Base-by-base conservation (phyloP, 2,113 vertebrate species). In the Lontra canadensis region DNA sequence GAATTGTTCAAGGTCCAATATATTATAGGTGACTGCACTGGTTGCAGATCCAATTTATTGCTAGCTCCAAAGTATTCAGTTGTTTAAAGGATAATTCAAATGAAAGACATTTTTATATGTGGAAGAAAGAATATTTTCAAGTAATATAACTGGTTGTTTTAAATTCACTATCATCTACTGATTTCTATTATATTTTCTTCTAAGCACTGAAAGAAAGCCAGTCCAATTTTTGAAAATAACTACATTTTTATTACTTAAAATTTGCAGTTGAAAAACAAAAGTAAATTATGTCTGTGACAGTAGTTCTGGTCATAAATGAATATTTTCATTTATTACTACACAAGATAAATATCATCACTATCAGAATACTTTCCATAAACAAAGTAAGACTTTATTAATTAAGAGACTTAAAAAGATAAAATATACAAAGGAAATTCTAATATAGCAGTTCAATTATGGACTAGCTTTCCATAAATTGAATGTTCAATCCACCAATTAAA, bases 111-210 rank as follows among this genome's bases (percentile, higher is more conserved):
- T 80, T 91, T 59, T 52, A 49, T 79, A 44, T 47, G 15, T 42
- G 11, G 12, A 39, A 36, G 12, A 81, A 90, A 74, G 7, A 93
- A 12, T 9, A 20, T 52, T 80, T 80, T 85, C 12, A 80, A 86
- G 59, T 36, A 71, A 36, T 23, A 4, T 65, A 61, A 71, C 8
- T 2, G 1, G 1, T 80, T 39, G 69, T 96, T 90, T 90, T 61
- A 47, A 93, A 49, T 55, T 87, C 4, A 47, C 23, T 49, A 59
- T 61, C 81, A 63, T 23, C 13, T 88, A 34, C 6, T 87, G 39
- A 74, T 89, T 80, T 96, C n/a, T 21, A 44, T 78, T 94, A 55
- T 31, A 65, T 71, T 71, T 88, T 47, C 15, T 74, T 94, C 88
- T 71, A 87, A 78, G 49, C 2, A 61, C 47, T 79, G 79, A 88